phyloP scores from a whole-genome alignment of 92 coral and sea anemone genomes.

The Galaxea fascicularis region DNA sequence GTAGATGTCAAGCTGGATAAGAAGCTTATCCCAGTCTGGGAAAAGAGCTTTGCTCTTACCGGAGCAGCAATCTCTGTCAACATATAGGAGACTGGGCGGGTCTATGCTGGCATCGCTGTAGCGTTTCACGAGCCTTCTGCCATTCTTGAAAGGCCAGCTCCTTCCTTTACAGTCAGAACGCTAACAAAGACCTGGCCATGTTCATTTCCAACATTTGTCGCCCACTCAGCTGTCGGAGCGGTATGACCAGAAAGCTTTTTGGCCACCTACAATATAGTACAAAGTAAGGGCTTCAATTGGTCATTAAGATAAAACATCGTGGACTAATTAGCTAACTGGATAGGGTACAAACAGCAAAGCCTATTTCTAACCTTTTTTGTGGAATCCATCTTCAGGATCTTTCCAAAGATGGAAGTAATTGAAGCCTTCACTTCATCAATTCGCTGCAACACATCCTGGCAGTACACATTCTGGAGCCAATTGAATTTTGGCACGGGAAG shows the following conservation, averaged over 20 bases:
- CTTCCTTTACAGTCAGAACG: slow-evolving; percentile 63
- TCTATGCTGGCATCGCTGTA: slow-evolving; percentile 45
- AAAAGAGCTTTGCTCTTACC: slow-evolving; percentile 7
- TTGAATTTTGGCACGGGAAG: slow-evolving; percentile 41
- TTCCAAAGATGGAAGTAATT: slow-evolving; percentile 48
- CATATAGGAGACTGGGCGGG: slow-evolving; percentile 52
- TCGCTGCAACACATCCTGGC: slow-evolving; percentile 49
- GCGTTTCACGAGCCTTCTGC: slow-evolving; percentile 49
- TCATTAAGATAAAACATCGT: background rate
- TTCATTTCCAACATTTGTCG: slow-evolving; percentile 53
- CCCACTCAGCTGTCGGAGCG: slow-evolving; percentile 51
- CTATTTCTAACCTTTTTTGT: slow-evolving; percentile 48
- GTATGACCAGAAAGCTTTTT: slow-evolving; percentile 38
- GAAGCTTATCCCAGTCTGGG: slow-evolving; percentile 27
- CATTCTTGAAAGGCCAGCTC: slow-evolving; percentile 40
- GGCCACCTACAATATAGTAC: slow-evolving; percentile 25
- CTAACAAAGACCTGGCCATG: slow-evolving; percentile 46
- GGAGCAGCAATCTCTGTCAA: slow-evolving; percentile 65
- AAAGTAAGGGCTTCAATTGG: no score
- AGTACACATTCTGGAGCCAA: slow-evolving; percentile 53
- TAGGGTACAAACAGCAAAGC: background rate
- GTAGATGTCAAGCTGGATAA: slow-evolving; percentile 31
- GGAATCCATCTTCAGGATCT: slow-evolving; percentile 54
- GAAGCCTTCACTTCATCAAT: slow-evolving; percentile 55
- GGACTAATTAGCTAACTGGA: background rate